Conservation (phyloP, 2,888 invertebrate genomes). For the Calliphora vomitoria region DNA sequence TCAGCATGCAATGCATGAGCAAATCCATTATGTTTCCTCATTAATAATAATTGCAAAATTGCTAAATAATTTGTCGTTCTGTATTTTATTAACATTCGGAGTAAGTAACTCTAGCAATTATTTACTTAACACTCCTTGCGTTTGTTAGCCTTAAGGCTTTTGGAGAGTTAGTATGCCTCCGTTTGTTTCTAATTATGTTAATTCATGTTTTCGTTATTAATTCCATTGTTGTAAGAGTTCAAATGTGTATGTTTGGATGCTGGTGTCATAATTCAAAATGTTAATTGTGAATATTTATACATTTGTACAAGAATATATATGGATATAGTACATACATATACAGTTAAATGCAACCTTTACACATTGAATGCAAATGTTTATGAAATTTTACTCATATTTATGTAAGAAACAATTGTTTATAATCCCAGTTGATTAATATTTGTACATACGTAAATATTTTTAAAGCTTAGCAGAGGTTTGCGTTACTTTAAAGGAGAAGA, state of each 20-base stretch:
- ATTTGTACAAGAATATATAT: not conserved
- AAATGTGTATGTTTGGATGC: not conserved
- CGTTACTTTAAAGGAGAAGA: too few relatives aligned
- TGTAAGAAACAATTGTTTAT: conserved; percentile 61
- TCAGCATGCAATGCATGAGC: not conserved
- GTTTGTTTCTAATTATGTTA: conserved; percentile 41
- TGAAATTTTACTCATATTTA: conserved; percentile 38
- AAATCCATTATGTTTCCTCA: not conserved
- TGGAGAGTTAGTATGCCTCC: not conserved
- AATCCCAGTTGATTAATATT: conserved; percentile 68
- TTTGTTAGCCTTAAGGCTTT: conserved; percentile 35
- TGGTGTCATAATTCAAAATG: conserved; percentile 66
- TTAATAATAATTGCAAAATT: conserved; percentile 20
- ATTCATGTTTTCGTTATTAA: conserved; percentile 47
- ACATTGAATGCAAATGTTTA: conserved; percentile 8
- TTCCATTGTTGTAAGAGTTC: conserved; percentile 21
- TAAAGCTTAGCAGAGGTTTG: too few relatives aligned
- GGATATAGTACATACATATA: too few relatives aligned
- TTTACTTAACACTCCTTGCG: conserved; percentile 56
- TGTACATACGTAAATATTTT: not conserved
- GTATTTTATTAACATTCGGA: conserved; percentile 15
- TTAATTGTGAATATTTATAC: conserved; percentile 58
- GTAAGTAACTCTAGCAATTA: conserved; percentile 46
- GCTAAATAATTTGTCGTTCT: conserved; percentile 16
- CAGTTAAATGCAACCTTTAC: too few relatives aligned